phyloP scores from a whole-genome alignment of 2,888 invertebrate genomes.

The Chironomus riparius region DNA sequence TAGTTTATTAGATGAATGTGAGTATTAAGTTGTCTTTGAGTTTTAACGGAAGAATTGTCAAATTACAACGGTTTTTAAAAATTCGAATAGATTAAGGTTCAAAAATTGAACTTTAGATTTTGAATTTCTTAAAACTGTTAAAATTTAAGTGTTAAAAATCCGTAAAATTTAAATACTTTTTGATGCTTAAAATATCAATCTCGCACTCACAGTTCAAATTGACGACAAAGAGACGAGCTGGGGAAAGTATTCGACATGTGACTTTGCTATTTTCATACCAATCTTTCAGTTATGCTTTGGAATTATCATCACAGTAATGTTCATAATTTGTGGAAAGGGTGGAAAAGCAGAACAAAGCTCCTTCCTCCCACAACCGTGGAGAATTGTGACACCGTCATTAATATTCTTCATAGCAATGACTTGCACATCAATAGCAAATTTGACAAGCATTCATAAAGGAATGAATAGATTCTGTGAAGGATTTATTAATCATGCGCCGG shows the following conservation, averaged over 20 bases:
- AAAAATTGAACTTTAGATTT: too few species aligned
- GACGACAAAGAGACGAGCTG: neutral
- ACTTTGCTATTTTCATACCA: constrained; percentile 6
- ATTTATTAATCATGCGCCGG: neutral
- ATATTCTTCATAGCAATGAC: constrained; percentile 36
- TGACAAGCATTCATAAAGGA: neutral
- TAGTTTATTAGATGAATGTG: too few species aligned
- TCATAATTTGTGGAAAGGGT: constrained; percentile 17
- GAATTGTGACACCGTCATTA: constrained; percentile 38
- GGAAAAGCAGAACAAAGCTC: constrained; percentile 4
- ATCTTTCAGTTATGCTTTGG: constrained; percentile 8
- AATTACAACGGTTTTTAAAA: too few species aligned
- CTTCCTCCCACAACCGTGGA: constrained; percentile 35
- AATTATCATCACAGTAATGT: constrained; percentile 11
- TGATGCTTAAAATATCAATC: too few species aligned
- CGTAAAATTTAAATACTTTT: too few species aligned
- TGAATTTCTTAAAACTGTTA: too few species aligned
- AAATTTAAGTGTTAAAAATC: too few species aligned
- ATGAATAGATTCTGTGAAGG: neutral
- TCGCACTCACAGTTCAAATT: too few species aligned
- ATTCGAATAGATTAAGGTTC: too few species aligned
- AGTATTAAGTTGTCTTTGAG: too few species aligned
- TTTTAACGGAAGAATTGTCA: too few species aligned
- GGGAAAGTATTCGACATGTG: constrained; percentile 1
- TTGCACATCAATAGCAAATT: neutral